A percentile compares a stretch with the other conserved stretches of the same genome.
Evolutionary conservation across 64 coral and sea anemone species (phyloP).

Genomic region (Exaiptasia diaphana): DNA sequence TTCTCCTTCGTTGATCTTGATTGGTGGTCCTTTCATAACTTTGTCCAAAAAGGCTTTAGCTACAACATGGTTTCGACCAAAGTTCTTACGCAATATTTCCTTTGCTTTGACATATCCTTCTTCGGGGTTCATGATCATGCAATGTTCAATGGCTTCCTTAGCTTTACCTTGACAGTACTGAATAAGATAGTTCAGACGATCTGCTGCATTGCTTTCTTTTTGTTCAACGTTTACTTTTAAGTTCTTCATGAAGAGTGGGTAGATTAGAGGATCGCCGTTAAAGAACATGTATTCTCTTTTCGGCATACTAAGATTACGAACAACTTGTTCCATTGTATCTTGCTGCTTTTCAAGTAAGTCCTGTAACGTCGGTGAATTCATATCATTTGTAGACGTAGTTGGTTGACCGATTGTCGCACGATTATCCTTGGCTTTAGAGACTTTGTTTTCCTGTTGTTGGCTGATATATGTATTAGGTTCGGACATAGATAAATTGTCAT

Average conservation of each 20-base stretch:
- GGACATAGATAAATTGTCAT: not conserved
- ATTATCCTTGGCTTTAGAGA: not conserved
- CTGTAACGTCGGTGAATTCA: not conserved
- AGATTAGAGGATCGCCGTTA: not conserved
- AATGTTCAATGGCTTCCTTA: conserved; percentile 5
- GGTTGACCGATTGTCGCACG: not conserved
- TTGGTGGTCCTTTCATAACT: not conserved
- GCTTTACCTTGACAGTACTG: conserved; percentile 19
- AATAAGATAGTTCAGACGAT: conserved; percentile 22
- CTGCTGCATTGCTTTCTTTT: conserved; percentile 11
- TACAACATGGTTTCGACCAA: not conserved
- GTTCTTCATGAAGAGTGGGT: conserved; percentile 32
- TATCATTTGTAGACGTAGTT: not conserved
- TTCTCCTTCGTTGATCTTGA: not conserved
- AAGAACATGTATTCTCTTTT: conserved; percentile 16
- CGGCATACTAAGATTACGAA: not conserved
- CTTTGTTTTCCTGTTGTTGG: not conserved
- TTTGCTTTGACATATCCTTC: not conserved
- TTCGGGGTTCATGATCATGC: not conserved
- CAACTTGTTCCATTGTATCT: conserved; percentile 11
- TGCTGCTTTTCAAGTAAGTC: not conserved
- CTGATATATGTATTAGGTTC: not conserved
- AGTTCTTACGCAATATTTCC: not conserved
- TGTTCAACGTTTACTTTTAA: conserved; percentile 27
- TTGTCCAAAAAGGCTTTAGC: not conserved